Percentiles rank a stretch among this genome's conserved stretches.
phyloP scores from a whole-genome alignment of 2,888 invertebrate genomes.

The Drosophila nr. perissopoda region DNA sequence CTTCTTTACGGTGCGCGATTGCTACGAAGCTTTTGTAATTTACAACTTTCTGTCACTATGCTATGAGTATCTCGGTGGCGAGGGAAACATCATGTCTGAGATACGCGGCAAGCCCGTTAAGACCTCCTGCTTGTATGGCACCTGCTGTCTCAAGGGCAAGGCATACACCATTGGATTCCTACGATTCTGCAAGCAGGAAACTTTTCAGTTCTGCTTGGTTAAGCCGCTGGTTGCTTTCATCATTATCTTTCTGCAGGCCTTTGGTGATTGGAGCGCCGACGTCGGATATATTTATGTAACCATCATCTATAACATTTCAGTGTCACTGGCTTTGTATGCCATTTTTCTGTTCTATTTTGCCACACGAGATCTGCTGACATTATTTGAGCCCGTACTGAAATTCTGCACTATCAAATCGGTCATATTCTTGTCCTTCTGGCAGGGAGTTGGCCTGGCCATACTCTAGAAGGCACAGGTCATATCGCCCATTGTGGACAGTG shows the following conservation, averaged over 20 bases:
- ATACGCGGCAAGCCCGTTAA: constrained; percentile 98
- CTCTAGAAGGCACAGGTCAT: constrained; percentile 98
- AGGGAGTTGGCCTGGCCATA: constrained; percentile 98
- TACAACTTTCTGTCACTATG: constrained; percentile 99
- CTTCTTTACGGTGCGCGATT: constrained; percentile 99
- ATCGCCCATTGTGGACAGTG: constrained; percentile 92
- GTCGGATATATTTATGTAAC: constrained; percentile 99
- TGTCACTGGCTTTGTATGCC: constrained; percentile 98
- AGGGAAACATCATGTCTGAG: constrained; percentile 99
- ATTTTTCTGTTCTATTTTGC: constrained; percentile 99
- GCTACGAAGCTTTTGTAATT: constrained; percentile 99
- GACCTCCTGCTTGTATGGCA: constrained; percentile 97
- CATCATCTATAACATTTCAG: constrained; percentile 99
- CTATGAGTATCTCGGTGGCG: constrained; percentile 99
- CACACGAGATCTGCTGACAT: constrained; percentile 97
- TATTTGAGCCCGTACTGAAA: constrained; percentile 99
- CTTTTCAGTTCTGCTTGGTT: constrained; percentile 98
- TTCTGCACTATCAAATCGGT: constrained; percentile 99
- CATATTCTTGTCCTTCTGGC: constrained; percentile 99
- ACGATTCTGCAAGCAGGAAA: constrained; percentile 99
- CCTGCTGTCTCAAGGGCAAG: constrained; percentile 97
- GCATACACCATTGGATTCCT: constrained; percentile 99
- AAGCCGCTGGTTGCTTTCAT: constrained; percentile 99
- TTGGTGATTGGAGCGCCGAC: constrained; percentile 98
- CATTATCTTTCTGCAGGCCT: constrained; percentile 97